Conservation (phyloP, 2,888 invertebrate species). For the Perdita meconis region DNA sequence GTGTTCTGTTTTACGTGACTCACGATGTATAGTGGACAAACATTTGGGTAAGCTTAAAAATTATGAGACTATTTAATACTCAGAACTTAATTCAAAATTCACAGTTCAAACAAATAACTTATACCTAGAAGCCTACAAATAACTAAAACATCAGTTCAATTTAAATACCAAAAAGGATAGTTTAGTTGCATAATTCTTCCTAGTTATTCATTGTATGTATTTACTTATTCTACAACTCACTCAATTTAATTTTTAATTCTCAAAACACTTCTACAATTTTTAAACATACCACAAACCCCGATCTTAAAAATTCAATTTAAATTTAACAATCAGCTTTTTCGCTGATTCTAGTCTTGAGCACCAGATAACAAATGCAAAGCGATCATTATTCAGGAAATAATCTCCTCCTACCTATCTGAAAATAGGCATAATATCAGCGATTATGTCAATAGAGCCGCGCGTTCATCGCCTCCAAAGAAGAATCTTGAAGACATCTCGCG, state of each 20-base stretch:
- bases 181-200: too few relatives aligned
- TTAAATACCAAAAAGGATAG: too few relatives aligned
- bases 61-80: too few relatives aligned
- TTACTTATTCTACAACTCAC: too few relatives aligned
- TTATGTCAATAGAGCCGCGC: conserved; percentile 21
- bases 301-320: background rate
- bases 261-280: background rate
- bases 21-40: too few relatives aligned
- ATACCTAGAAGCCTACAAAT: too few relatives aligned
- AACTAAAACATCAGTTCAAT: too few relatives aligned
- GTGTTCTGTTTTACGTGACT: too few relatives aligned
- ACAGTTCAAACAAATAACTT: too few relatives aligned
- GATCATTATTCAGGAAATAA: background rate
- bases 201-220: too few relatives aligned
- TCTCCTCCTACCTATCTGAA: conserved; percentile 8
- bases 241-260: background rate
- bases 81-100: too few relatives aligned
- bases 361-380: conserved; percentile 2
- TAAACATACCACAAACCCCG: background rate
- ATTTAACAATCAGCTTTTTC: background rate
- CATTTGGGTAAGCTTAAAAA: too few relatives aligned
- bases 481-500: conserved; percentile 33
- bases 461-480: conserved; percentile 17
- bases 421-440: conserved; percentile 15
- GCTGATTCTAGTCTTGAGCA: background rate